Evolutionary conservation across 1,140 invertebrate species (phyloP), one percentile per base, ranked within the genome.

Genomic region (Drosophila pectinifera): DNA sequence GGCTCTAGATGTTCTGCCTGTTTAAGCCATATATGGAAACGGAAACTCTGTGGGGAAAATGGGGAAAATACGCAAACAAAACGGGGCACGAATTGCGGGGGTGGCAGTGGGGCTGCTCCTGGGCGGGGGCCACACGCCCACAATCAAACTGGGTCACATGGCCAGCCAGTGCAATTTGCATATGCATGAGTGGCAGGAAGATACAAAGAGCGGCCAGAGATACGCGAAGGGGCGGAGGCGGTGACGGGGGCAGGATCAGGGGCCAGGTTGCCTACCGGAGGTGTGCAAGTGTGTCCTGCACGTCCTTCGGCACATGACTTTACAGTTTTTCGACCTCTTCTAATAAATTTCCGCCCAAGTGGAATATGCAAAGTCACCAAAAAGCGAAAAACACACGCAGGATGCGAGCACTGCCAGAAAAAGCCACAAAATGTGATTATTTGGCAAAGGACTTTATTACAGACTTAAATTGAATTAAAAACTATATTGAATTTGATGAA

Each of bases 61-160:
- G 58, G 53, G 72, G 61, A 75, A 77, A 68, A 75, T 65, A 74
- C 48, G 67, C 61, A 61, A 62, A 72, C 73, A 69, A 78, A 70
- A 77, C 64, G 75, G 57, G 56, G 73, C 65, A 70, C 57, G 58
- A 69, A 73, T 62, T 67, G 58, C 51, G 78, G 45, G 43, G 34
- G 13, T 39, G 53, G 49, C 20, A 54, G 31, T 18, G 18, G 16
- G 20, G 18, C 4, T 16, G 11, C 5, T 36, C 31, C 14, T 16
- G 28, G 46, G 39, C 8, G 28, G 43, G 46, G 49, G 53, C 51
- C 34, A 45, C 69, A 78, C 78, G 75, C 75, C 83, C 83, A 79
- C 83, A 88, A 88, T 82, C 83, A 86, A 86, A 83, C 83, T 86
- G 75, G 83, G 83, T 86, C 83, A 86, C 75, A 86, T 55, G 36